Evolutionary conservation across 2,888 invertebrate species (phyloP), one percentile per base, ranked within the genome.

Genomic region (Drosophila aldrichi): DNA sequence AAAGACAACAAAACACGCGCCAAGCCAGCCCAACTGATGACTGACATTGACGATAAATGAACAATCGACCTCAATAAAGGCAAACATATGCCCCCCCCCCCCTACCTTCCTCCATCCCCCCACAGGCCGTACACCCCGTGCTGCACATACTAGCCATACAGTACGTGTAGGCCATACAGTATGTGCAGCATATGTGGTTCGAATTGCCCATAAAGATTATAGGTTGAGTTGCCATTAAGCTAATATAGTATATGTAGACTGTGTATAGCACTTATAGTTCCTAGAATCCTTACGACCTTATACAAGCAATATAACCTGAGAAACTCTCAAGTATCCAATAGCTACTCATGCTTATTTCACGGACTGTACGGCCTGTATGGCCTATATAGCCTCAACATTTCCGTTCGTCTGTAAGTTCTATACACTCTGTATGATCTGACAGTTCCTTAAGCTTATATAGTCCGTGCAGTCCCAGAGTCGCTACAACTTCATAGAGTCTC

Each of bases 21-120:
- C 74, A 61, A 61, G 48, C 75, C 75, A 74, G 65, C 59, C 68
- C 77, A 83, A 76, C 81, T 71, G 81, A 75, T 74, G 81, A 84
- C 84, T 84, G 84, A 84, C 87, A 84, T 86, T 82, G 82, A 85
- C 86, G 82, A 82, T 82, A 82, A 82, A 82, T 86, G 82, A 82
- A 77, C 86, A 84, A 79, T 86, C 86, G 82, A 82, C 82, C 82
- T 82, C 82, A 82, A 82, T 82, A 81, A 79, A 81, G 83, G 70
- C 82, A 65, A 60, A 51, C 44, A 61, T 10, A 55, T 61, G 71
- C 67, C 68, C 62, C 36, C 14, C 4, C 3, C 12, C 36, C n/a
- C n/a, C n/a, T n/a, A n/a, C n/a, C n/a, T n/a, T n/a, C n/a, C n/a
- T n/a, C n/a, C n/a, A n/a, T 3, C 2, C 36, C 36, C 18, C 22